Evolutionary conservation across 1,140 invertebrate genomes (phyloP).

Genomic region (Drosophila lini): DNA sequence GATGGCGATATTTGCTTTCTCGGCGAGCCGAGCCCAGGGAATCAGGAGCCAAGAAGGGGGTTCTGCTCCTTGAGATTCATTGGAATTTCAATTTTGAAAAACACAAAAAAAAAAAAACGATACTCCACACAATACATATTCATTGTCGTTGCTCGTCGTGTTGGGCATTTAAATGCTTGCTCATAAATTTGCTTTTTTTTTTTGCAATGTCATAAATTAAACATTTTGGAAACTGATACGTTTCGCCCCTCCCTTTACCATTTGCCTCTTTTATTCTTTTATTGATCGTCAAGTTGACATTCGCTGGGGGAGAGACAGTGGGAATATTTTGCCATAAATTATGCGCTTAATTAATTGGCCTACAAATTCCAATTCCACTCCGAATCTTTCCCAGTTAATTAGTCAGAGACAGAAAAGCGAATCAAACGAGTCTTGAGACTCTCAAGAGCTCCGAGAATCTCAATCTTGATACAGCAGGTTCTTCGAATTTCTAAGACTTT

Average conservation of each 20-base stretch:
- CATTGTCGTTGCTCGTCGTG: conserved; percentile 58
- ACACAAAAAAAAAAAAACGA: conserved; percentile 27
- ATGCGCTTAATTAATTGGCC: conserved; percentile 80
- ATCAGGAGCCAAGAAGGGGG: conserved; percentile 7
- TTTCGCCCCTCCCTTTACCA: conserved; percentile 13
- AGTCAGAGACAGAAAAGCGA: conserved; percentile 31
- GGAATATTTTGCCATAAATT: conserved; percentile 72
- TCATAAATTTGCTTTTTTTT: conserved; percentile 65
- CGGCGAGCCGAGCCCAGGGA: conserved; percentile 2
- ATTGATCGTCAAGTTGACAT: conserved; percentile 63
- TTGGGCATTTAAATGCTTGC: conserved; percentile 74
- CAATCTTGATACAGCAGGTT: conserved; percentile 55
- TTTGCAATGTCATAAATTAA: conserved; percentile 80
- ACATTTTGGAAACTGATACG: conserved; percentile 79
- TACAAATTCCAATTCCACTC: conserved; percentile 55
- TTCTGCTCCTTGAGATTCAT: conserved; percentile 72
- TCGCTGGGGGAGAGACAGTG: conserved; percentile 1
- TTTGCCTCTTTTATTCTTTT: conserved; percentile 29
- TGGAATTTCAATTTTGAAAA: conserved; percentile 71
- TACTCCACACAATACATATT: conserved; percentile 66
- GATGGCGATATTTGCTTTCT: conserved; percentile 63
- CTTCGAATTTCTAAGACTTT: conserved; percentile 45
- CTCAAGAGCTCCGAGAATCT: conserved; percentile 15
- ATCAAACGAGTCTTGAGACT: conserved; percentile 22
- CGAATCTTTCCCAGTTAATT: conserved; percentile 67